A percentile compares a stretch with the other conserved stretches of the same genome.
Evolutionary conservation across 2,888 invertebrate species (phyloP).

Genomic region (Scaptomyza polygonia): DNA sequence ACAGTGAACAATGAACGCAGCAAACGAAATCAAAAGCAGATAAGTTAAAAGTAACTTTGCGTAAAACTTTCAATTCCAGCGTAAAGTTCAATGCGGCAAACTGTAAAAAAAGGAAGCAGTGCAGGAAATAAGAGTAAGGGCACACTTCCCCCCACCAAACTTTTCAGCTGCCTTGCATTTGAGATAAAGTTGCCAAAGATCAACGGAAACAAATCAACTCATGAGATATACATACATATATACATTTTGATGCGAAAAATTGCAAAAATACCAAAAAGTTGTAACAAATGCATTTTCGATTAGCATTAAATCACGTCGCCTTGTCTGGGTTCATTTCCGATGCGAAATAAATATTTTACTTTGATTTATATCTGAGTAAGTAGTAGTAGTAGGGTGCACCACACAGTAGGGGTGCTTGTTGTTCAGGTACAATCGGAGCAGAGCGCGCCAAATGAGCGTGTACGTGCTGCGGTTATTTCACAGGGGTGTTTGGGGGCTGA

Average conservation of each 20-base stretch:
- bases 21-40: conserved; percentile 59
- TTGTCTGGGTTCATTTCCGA: conserved; percentile 67
- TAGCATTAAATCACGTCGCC: conserved; percentile 72
- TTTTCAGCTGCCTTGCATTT: conserved; percentile 51
- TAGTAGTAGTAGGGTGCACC: not conserved
- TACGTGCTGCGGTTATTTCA: conserved; percentile 42
- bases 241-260: conserved; percentile 36
- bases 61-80: conserved; percentile 53
- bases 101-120: conserved; percentile 5
- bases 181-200: conserved; percentile 36
- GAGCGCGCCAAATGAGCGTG: conserved; percentile 57
- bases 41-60: conserved; percentile 57
- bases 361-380: conserved; percentile 56
- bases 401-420: not conserved
- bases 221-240: conserved; percentile 10
- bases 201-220: conserved; percentile 28
- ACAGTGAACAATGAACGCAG: conserved; percentile 16
- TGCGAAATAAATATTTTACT: conserved; percentile 65
- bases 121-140: no score
- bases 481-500: not conserved
- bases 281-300: conserved; percentile 76
- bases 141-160: conserved; percentile 20
- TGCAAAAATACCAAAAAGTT: conserved; percentile 23
- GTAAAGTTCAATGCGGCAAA: conserved; percentile 36
- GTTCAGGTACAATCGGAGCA: conserved; percentile 16